phyloP scores from a whole-genome alignment of 2,797 vertebrate species.

The Girardinus metallicus region DNA sequence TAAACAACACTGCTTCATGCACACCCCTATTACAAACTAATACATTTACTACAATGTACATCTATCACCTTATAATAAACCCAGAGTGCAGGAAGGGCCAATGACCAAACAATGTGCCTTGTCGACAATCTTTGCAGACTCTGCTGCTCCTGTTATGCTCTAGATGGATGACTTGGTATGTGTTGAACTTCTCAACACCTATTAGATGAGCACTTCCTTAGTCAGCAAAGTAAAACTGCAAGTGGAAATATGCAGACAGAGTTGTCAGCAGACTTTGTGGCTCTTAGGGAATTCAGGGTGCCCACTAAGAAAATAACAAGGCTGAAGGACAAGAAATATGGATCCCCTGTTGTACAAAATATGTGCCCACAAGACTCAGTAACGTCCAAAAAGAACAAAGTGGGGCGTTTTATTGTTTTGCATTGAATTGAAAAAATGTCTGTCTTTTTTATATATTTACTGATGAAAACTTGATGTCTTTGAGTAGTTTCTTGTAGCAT shows the following conservation, averaged over 20 bases:
- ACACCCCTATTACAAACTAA: neutral
- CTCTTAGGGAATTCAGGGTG: constrained; percentile 18
- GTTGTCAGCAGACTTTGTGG: constrained; percentile 43
- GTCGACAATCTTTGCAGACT: constrained; percentile 16
- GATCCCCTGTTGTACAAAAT: constrained; percentile 6
- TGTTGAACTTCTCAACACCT: constrained; percentile 39
- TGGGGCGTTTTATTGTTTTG: neutral
- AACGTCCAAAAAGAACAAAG: constrained; percentile 2
- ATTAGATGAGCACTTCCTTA: constrained; percentile 33
- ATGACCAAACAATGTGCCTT: constrained; percentile 26
- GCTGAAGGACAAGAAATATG: constrained; percentile 1
- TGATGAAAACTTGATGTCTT: neutral
- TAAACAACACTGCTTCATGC: constrained; percentile 5
- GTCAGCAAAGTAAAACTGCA: constrained; percentile 63
- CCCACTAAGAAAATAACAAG: constrained; percentile 9
- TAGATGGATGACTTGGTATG: constrained; percentile 55
- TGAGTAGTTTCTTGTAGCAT: neutral
- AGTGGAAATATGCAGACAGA: constrained; percentile 30
- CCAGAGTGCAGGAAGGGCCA: constrained; percentile 12
- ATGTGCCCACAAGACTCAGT: constrained; percentile 12
- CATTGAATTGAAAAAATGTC: neutral
- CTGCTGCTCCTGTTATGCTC: constrained; percentile 30
- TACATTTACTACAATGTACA: constrained; percentile 16
- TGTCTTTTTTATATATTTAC: neutral
- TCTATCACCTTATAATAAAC: constrained; percentile 39